Percentiles rank a stretch among this genome's conserved stretches.
These are phyloP conservation scores for Peucedramus taeniatus DNA, from an alignment of 2,113 vertebrate genomes.

Conservation along the genomic window DNA sequence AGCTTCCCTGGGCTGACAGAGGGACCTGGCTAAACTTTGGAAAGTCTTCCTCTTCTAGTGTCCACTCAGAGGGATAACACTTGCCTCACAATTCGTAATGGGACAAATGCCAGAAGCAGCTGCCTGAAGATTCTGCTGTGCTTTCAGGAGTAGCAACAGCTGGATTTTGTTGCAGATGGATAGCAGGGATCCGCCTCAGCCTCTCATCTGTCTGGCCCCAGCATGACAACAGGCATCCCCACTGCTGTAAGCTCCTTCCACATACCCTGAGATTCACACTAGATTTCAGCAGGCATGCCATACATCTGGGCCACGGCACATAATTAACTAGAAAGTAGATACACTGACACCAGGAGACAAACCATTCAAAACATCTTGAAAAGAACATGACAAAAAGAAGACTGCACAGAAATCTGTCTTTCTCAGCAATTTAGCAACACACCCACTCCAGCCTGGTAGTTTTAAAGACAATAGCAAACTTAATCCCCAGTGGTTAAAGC, in stretches of 20 bases:
- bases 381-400: not conserved
- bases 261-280: not conserved
- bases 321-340: not conserved
- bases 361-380: not conserved
- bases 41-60: not conserved
- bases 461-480: conserved; percentile 10
- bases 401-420: not conserved
- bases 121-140: not conserved
- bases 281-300: not conserved
- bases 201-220: not conserved
- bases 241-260: not conserved
- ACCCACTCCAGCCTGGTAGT: not conserved
- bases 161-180: not conserved
- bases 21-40: not conserved
- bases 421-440: not conserved
- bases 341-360: not conserved
- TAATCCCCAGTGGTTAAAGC: not conserved
- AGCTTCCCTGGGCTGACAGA: not conserved
- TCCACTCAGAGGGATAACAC: not conserved
- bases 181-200: not conserved
- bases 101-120: not conserved
- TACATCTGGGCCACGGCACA: not conserved
- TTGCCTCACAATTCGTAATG: not conserved
- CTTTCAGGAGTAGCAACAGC: not conserved
- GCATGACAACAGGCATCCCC: not conserved